Evolutionary conservation across 2,113 vertebrate genomes (phyloP), one percentile per base, ranked within the genome.

Genomic region (Nesogale talazaci): DNA sequence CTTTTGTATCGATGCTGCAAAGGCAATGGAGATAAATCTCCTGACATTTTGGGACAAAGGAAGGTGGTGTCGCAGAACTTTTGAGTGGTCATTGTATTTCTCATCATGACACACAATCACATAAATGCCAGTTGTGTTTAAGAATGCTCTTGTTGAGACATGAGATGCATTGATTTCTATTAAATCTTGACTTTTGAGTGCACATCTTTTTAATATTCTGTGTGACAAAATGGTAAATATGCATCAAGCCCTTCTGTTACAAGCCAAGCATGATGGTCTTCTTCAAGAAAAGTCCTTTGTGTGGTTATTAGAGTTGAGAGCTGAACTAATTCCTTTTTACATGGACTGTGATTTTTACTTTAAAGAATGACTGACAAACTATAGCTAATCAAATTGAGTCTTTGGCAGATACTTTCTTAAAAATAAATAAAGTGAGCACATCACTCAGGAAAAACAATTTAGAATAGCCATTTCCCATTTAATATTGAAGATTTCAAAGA

Each of bases 401-500:
- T 76, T 15, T 22, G 10, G 27, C 72, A 72, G 85, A 31, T 1
- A 76, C 85, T 72, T 56, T 83, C 91, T 69, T 56, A 20, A 40
- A 90, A 94, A 79, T 67, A 67, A 86, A 82, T 12, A 86, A 92
- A 80, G 46, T 14, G 25, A 83, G 57, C 14, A 7, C 69, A 25
- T 83, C 42, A 56, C 8, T 31, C 25, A 72, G 34, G 72, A 90
- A 87, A 88, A 80, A 40, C 42, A 76, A 34, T 31, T 65, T 31
- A 70, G n/a, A 56, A 3, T 40, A 67, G 87, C 75, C 87, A 36
- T 87, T 88, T 63, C n/a, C 7, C 69, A 80, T 77, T 70, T 56
- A 92, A 86, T 63, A 94, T 80, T 79, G 80, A 46, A 69, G 27
- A 56, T 90, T 63, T 90, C 25, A n/a, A 94, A 61, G 40, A 79